Conservation (phyloP, 1,140 invertebrate species). For the Ganaspis sp. region DNA sequence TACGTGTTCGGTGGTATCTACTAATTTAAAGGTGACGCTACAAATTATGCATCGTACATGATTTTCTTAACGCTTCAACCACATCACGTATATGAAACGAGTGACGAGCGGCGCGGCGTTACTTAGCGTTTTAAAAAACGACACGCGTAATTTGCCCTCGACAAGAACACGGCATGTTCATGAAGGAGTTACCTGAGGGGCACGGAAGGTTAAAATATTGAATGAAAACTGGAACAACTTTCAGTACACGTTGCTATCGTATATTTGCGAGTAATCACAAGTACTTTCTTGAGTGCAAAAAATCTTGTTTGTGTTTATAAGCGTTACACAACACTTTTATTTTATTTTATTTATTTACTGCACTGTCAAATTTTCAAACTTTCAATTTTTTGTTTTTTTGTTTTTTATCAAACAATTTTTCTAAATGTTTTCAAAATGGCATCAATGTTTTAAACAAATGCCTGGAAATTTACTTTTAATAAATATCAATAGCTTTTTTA, state of each 20-base stretch:
- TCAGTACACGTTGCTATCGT: neutral
- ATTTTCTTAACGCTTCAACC: neutral
- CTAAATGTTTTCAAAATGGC: too few species aligned
- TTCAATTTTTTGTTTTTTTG: too few species aligned
- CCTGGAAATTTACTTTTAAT: too few species aligned
- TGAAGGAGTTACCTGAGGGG: neutral
- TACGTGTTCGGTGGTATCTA: neutral
- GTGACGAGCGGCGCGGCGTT: conserved; percentile 29
- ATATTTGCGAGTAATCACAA: neutral
- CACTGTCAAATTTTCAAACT: too few species aligned
- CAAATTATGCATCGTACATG: conserved; percentile 1
- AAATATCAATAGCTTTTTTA: too few species aligned
- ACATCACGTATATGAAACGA: conserved; percentile 40
- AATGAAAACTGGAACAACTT: conserved; percentile 23
- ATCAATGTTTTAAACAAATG: too few species aligned
- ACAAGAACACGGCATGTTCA: conserved; percentile 22
- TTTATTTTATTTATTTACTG: too few species aligned
- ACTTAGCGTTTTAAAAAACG: conserved; percentile 14
- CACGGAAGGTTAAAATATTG: conserved; percentile 14
- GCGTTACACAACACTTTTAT: too few species aligned
- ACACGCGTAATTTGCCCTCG: conserved; percentile 12
- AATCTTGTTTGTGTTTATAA: neutral
- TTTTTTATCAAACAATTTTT: too few species aligned
- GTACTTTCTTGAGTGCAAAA: neutral
- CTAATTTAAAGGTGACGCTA: conserved; percentile 15